Evolutionary conservation across 2,888 invertebrate species (phyloP).

Genomic region (Hyposoter didymator): DNA sequence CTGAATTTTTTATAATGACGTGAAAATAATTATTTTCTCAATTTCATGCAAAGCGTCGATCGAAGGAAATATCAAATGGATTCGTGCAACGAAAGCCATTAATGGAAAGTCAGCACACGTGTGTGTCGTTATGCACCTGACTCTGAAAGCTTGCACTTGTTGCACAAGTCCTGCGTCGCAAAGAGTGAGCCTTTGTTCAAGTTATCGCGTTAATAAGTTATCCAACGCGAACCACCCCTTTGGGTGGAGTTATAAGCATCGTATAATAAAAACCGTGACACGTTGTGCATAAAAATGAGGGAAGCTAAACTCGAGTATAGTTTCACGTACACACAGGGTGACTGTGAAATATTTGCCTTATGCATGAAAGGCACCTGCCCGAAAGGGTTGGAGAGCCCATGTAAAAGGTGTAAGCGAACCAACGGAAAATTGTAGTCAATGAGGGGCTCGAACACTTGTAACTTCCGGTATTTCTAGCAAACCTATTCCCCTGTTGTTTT

Average conservation of each 20-base stretch:
- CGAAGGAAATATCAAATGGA: background rate
- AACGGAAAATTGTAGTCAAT: constrained; percentile 61
- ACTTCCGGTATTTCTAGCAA: constrained; percentile 54
- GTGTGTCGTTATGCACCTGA: constrained; percentile 73
- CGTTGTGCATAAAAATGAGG: constrained; percentile 26
- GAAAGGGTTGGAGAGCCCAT: constrained; percentile 55
- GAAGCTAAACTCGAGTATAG: constrained; percentile 53
- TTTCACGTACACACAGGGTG: constrained; percentile 25
- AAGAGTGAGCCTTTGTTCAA: constrained; percentile 15
- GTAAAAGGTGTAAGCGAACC: background rate
- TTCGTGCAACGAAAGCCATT: background rate
- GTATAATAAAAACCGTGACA: constrained; percentile 69
- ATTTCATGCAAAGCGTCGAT: background rate
- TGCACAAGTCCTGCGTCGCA: constrained; percentile 69
- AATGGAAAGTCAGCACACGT: background rate
- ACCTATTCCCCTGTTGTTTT: constrained; percentile 19
- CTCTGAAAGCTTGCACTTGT: constrained; percentile 75
- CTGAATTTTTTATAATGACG: background rate
- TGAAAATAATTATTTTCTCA: background rate
- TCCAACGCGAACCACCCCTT: constrained; percentile 73
- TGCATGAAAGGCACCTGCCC: constrained; percentile 63
- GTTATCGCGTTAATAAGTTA: constrained; percentile 27
- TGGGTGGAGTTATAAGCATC: constrained; percentile 69
- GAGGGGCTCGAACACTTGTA: constrained; percentile 63
- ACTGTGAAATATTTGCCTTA: background rate